Evolutionary conservation across 2,888 invertebrate genomes (phyloP).

Genomic region (Torymus tubicola): DNA sequence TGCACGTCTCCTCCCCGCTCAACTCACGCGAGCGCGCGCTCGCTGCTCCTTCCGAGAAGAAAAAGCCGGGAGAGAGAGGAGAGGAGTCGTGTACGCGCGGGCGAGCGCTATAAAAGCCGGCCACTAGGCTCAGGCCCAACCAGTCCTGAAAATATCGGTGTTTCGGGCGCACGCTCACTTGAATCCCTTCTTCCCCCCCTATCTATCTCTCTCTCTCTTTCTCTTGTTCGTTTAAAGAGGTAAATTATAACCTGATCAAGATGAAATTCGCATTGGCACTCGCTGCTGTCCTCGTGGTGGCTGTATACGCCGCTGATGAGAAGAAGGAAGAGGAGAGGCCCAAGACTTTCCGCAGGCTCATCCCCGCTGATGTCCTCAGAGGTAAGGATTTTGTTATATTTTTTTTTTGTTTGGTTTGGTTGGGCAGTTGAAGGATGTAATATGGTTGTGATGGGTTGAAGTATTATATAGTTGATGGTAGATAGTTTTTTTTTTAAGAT

Average conservation of each 20-base stretch:
- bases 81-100: background rate
- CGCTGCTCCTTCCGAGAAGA: background rate
- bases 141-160: constrained; percentile 72
- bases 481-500: too few relatives aligned
- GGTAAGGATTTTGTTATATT: constrained; percentile 79
- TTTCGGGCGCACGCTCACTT: constrained; percentile 58
- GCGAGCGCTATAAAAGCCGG: constrained; percentile 72
- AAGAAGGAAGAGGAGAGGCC: constrained; percentile 68
- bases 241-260: constrained; percentile 15
- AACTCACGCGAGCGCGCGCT: background rate
- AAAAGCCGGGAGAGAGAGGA: background rate
- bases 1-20: background rate
- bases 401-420: too few relatives aligned
- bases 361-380: constrained; percentile 93
- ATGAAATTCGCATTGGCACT: constrained; percentile 78
- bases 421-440: too few relatives aligned
- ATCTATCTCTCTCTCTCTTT: background rate
- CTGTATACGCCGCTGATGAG: constrained; percentile 37
- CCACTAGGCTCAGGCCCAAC: constrained; percentile 69
- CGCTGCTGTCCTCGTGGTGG: constrained; percentile 78
- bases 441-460: too few relatives aligned
- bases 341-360: constrained; percentile 88
- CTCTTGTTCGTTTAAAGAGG: too few relatives aligned
- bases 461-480: too few relatives aligned
- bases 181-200: background rate